These are phyloP conservation scores for Chloroceryle aenea DNA, from an alignment of 2,113 vertebrate genomes.

Conservation along the genomic window DNA sequence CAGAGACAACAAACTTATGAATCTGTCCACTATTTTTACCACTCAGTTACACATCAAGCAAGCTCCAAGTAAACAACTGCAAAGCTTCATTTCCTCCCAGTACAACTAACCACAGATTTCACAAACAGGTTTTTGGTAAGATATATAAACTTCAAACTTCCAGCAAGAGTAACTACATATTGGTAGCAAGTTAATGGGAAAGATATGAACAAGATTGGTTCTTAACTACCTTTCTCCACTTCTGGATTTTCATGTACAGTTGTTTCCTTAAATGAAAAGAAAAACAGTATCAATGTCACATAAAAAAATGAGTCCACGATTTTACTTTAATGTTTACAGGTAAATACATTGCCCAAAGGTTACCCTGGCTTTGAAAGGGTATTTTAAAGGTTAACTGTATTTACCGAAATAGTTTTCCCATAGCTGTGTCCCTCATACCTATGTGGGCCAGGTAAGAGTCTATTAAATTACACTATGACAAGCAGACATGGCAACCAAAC, in stretches of 20 bases:
- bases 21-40: not conserved
- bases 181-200: not conserved
- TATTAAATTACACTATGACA: not conserved
- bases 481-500: not conserved
- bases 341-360: not conserved
- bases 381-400: not conserved
- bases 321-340: not conserved
- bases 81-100: not conserved
- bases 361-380: not conserved
- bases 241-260: slow-evolving; percentile 74
- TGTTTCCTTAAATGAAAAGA: slow-evolving; percentile 80
- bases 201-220: not conserved
- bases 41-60: not conserved
- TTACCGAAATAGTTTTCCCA: not conserved
- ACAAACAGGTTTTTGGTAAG: not conserved
- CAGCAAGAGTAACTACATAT: not conserved
- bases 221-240: slow-evolving; percentile 81
- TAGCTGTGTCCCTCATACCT: not conserved
- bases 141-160: not conserved
- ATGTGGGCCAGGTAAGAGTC: not conserved
- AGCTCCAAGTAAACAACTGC: not conserved
- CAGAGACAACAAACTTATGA: not conserved
- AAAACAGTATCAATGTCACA: not conserved
- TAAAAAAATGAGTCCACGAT: not conserved
- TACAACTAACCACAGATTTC: not conserved